These are phyloP conservation scores for Tholera decimalis DNA, from an alignment of 2,888 invertebrate genomes.

Conservation along the genomic window DNA sequence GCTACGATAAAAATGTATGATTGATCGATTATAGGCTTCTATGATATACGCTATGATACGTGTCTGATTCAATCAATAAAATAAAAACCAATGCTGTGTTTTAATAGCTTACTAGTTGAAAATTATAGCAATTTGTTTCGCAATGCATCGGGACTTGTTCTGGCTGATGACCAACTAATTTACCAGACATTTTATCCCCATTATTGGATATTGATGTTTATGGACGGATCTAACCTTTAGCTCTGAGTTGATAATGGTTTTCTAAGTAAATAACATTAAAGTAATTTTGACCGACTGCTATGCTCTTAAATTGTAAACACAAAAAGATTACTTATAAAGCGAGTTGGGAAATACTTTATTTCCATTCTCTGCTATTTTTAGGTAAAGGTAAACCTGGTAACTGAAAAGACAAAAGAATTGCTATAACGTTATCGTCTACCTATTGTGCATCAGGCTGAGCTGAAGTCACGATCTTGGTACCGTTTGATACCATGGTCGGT, in stretches of 20 bases:
- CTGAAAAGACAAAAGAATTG: conserved; percentile 29
- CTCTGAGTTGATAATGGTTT: conserved; percentile 40
- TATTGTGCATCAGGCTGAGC: not conserved
- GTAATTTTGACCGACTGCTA: conserved; percentile 40
- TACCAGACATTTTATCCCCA: conserved; percentile 47
- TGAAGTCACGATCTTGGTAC: conserved; percentile 14
- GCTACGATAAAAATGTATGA: conserved; percentile 10
- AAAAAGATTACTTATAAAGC: conserved; percentile 19
- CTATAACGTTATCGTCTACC: conserved; percentile 1
- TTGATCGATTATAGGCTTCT: conserved; percentile 24
- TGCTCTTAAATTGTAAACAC: conserved; percentile 21
- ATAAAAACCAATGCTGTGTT: conserved; percentile 19
- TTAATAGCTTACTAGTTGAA: conserved; percentile 26
- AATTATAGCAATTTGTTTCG: conserved; percentile 46
- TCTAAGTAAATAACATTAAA: conserved; percentile 34
- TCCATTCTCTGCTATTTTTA: not conserved
- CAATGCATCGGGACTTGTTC: conserved; percentile 35
- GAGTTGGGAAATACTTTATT: conserved; percentile 18
- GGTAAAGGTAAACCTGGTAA: conserved; percentile 7
- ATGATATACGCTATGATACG: conserved; percentile 34
- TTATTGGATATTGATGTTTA: conserved; percentile 51
- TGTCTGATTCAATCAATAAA: conserved; percentile 56
- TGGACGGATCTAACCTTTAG: conserved; percentile 38
- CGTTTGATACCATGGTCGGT: not conserved
- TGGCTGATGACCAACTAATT: conserved; percentile 35